Evolutionary conservation across 1,140 invertebrate species (phyloP), one percentile per base, ranked within the genome.

Genomic region (Ceratina calcarata): DNA sequence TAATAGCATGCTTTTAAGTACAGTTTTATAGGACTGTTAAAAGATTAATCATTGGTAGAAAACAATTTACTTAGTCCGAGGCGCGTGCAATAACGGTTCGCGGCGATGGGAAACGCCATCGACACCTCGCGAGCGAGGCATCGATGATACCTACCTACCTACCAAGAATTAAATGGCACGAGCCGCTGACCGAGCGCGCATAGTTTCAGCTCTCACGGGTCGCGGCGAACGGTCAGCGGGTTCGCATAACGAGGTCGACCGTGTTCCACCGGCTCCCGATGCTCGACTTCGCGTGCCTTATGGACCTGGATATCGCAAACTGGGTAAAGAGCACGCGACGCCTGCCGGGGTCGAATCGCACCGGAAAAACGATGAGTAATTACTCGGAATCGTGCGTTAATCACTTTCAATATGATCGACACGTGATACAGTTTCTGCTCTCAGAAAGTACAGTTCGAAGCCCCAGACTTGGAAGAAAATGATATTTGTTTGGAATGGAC

Each of bases 231-330:
- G 64, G 6, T 37, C 53, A 55, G 53, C 57, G 58, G 51, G 51
- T 62, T 2, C 20, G 67, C 49, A 24, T 81, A 87, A 88, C 81
- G 79, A 86, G 86, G 86, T 82, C 82, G 84, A 83, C 60, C 71
- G 74, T 85, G 84, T 88, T 51, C 87, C 82, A 86, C 78, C 67
- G 70, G 72, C 67, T 81, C 66, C 80, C 61, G 27, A 81, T 81
- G 32, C 64, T 73, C 70, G 82, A 45, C 57, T 76, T 67, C 32
- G 37, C 32, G 32, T 68, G 57, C 24, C 62, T 82, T 57, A 67
- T 61, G 51, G 69, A 8, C 45, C 66, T 66, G 66, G 76, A 83
- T 83, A 74, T 81, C 55, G 80, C 55, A 12, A 83, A 83, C 61
- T 77, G 45, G 72, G 81, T 82, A 77, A 83, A 77, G 67, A 81